Evolutionary conservation across 2,113 vertebrate genomes (phyloP).

Genomic region (Erpornis zantholeuca): DNA sequence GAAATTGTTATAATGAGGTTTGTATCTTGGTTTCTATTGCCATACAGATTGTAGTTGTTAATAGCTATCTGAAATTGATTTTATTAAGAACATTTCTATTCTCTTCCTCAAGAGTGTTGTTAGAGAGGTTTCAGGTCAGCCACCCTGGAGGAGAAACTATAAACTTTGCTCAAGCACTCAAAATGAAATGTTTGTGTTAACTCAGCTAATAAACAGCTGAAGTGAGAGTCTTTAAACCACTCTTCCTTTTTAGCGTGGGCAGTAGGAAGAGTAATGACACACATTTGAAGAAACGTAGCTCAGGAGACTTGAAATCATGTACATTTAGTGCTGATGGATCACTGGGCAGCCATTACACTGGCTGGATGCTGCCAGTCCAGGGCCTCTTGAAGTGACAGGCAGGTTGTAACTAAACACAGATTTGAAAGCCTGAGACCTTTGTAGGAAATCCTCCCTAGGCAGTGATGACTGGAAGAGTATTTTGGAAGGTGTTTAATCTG

Average conservation of each 20-base stretch:
- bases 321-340: not conserved
- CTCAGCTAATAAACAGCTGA: slow-evolving; percentile 40
- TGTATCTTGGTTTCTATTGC: not conserved
- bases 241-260: not conserved
- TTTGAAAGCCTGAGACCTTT: not conserved
- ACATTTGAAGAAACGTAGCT: slow-evolving; percentile 24
- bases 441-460: not conserved
- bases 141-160: not conserved
- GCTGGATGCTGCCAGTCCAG: not conserved
- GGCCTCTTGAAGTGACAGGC: not conserved
- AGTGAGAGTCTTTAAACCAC: slow-evolving; percentile 31
- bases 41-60: not conserved
- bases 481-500: not conserved
- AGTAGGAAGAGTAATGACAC: not conserved
- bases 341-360: not conserved
- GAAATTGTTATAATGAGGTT: not conserved
- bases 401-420: not conserved
- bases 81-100: not conserved
- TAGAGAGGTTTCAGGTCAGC: slow-evolving; percentile 20
- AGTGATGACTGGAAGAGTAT: not conserved
- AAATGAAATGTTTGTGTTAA: slow-evolving; percentile 40
- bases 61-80: not conserved
- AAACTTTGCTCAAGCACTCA: not conserved
- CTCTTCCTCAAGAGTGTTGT: not conserved
- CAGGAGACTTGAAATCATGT: slow-evolving; percentile 2